Conservation (phyloP, 2,888 invertebrate genomes). For the Netelia fuscicornis region DNA sequence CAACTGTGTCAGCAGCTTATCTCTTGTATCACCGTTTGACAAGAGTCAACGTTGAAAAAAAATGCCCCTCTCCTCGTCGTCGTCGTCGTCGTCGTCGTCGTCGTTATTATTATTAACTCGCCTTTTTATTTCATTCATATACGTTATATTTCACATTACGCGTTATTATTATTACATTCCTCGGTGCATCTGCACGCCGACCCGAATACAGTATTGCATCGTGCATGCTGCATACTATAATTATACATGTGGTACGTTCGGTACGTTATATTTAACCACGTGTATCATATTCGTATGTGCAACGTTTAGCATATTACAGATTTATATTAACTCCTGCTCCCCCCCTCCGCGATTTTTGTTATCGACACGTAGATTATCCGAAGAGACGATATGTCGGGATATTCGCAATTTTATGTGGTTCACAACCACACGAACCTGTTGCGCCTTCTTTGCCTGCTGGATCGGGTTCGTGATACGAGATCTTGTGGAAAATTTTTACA, state of each 20-base stretch:
- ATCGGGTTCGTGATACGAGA: slow-evolving; percentile 21
- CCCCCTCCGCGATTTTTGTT: not conserved
- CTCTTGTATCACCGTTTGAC: slow-evolving; percentile 92
- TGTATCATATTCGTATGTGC: slow-evolving; percentile 75
- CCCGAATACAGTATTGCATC: slow-evolving; percentile 80
- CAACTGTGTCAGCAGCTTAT: slow-evolving; percentile 95
- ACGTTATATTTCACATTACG: slow-evolving; percentile 40
- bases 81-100: not conserved
- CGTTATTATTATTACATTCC: slow-evolving; percentile 69
- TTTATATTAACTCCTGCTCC: slow-evolving; percentile 30
- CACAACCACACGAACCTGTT: slow-evolving; percentile 14
- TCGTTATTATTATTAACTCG: not conserved
- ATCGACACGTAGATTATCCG: slow-evolving; percentile 22
- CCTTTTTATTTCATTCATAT: slow-evolving; percentile 30
- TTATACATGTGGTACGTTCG: slow-evolving; percentile 73
- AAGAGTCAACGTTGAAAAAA: slow-evolving; percentile 77
- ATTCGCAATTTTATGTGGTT: slow-evolving; percentile 5
- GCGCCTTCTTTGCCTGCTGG: slow-evolving; percentile 29
- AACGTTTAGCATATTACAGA: slow-evolving; percentile 75
- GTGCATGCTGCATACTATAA: slow-evolving; percentile 78
- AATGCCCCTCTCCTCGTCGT: slow-evolving; percentile 50
- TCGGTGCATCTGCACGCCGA: slow-evolving; percentile 66
- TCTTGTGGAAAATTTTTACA: slow-evolving; percentile 6
- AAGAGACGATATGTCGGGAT: not conserved
- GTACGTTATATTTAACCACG: slow-evolving; percentile 64